These are phyloP conservation scores for Tolmerus cingulatus DNA, from an alignment of 2,888 invertebrate genomes.

Conservation along the genomic window DNA sequence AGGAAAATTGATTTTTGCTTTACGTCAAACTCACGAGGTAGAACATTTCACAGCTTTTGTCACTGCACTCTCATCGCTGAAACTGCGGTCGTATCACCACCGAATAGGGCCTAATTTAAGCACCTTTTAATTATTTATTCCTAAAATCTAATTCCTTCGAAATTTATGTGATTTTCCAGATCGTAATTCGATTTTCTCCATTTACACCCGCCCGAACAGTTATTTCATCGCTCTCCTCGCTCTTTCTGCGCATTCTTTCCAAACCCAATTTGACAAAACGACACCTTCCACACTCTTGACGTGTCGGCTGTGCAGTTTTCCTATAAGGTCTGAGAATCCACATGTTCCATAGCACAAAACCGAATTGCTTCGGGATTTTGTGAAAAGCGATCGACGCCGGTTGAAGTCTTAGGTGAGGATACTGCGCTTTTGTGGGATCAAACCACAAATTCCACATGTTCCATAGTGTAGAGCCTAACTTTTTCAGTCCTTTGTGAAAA, in stretches of 20 bases:
- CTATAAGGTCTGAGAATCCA: not conserved
- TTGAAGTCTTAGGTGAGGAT: too few species aligned
- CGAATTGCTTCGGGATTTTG: too few species aligned
- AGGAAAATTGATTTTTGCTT: constrained; percentile 12
- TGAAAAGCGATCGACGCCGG: too few species aligned
- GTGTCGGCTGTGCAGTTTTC: constrained; percentile 17
- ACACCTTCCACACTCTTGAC: constrained; percentile 5
- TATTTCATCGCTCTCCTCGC: constrained; percentile 18
- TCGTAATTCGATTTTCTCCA: constrained; percentile 13
- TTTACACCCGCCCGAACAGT: constrained; percentile 36
- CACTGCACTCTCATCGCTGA: not conserved
- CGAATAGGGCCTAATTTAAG: not conserved
- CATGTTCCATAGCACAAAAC: not conserved
- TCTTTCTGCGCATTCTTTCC: constrained; percentile 40
- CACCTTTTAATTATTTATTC: not conserved
- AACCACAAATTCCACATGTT: too few species aligned
- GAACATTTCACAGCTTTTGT: constrained; percentile 16
- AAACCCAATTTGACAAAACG: not conserved
- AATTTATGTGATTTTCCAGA: not conserved
- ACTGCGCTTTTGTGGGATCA: too few species aligned
- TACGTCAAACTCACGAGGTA: constrained; percentile 22
- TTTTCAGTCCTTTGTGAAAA: too few species aligned
- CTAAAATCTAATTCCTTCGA: not conserved
- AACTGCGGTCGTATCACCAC: not conserved
- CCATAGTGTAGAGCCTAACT: too few species aligned